phyloP scores from a whole-genome alignment of 2,113 vertebrate genomes.

The Maccullochella peelii region DNA sequence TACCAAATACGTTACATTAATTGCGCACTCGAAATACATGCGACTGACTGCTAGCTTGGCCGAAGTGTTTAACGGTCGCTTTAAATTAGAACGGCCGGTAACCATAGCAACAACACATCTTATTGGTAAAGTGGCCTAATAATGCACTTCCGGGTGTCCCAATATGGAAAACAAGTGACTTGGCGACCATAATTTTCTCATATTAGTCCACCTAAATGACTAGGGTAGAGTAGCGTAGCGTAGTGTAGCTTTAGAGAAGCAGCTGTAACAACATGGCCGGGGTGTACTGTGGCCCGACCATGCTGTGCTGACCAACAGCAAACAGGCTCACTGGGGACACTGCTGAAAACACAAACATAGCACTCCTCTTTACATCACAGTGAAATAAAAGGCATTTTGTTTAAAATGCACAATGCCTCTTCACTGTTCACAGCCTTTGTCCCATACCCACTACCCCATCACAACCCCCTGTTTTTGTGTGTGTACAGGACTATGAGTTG shows the following conservation, averaged over 20 bases:
- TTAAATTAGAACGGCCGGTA: not conserved
- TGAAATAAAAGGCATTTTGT: slow-evolving; percentile 32
- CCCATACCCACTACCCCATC: not conserved
- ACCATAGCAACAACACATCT: not conserved
- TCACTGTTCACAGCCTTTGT: slow-evolving; percentile 8
- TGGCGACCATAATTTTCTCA: not conserved
- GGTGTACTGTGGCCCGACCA: not conserved
- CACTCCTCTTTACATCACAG: slow-evolving; percentile 11
- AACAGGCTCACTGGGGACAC: not conserved
- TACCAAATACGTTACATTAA: too few species aligned
- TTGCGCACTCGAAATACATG: too few species aligned
- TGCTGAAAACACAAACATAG: slow-evolving; percentile 33
- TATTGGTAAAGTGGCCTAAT: not conserved
- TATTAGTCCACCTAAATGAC: not conserved
- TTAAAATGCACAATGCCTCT: not conserved
- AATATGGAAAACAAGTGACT: not conserved
- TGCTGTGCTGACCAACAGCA: slow-evolving; percentile 9
- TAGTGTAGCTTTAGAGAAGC: not conserved
- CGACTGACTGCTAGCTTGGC: too few species aligned
- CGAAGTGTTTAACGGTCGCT: not conserved
- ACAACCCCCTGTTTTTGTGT: slow-evolving; percentile 1
- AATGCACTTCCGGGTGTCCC: not conserved
- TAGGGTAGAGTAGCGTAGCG: too few species aligned
- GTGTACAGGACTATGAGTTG: slow-evolving; percentile 87
- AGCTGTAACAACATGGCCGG: slow-evolving; percentile 35